These are phyloP conservation scores for Corythornis madagascariensis DNA, from an alignment of 2,113 vertebrate genomes.

Conservation along the genomic window DNA sequence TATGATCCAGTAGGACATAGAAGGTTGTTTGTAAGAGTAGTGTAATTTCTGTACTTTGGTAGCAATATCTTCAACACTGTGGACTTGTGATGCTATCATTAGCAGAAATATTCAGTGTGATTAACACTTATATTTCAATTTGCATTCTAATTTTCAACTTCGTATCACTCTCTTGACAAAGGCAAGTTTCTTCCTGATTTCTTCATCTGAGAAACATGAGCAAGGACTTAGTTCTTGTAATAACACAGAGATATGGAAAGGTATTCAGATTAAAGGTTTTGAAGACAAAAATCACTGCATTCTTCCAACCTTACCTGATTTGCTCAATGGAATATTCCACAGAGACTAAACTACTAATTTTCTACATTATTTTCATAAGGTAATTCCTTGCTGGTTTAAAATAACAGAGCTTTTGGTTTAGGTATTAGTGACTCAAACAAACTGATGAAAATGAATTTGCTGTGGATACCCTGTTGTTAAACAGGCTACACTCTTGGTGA, in stretches of 20 bases:
- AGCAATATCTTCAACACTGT: neutral
- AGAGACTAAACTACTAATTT: neutral
- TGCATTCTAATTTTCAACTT: neutral
- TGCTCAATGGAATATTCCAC: neutral
- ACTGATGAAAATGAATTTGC: neutral
- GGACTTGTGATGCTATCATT: fast-evolving
- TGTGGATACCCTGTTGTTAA: neutral
- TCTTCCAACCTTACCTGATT: neutral
- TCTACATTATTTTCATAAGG: neutral
- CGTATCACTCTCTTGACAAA: neutral
- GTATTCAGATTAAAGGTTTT: neutral
- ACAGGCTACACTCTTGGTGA: neutral
- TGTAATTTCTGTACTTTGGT: neutral
- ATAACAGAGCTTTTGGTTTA: neutral
- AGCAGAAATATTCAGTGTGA: neutral
- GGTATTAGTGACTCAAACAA: neutral
- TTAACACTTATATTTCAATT: neutral
- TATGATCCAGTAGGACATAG: neutral
- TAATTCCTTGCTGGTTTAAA: neutral
- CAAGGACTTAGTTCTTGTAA: neutral
- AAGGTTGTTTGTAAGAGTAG: neutral
- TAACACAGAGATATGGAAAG: neutral
- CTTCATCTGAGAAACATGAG: neutral
- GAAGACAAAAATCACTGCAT: neutral
- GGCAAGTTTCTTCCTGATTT: neutral